Evolutionary conservation across 2,888 invertebrate genomes (phyloP).

Genomic region (Tanytarsus gracilentus): DNA sequence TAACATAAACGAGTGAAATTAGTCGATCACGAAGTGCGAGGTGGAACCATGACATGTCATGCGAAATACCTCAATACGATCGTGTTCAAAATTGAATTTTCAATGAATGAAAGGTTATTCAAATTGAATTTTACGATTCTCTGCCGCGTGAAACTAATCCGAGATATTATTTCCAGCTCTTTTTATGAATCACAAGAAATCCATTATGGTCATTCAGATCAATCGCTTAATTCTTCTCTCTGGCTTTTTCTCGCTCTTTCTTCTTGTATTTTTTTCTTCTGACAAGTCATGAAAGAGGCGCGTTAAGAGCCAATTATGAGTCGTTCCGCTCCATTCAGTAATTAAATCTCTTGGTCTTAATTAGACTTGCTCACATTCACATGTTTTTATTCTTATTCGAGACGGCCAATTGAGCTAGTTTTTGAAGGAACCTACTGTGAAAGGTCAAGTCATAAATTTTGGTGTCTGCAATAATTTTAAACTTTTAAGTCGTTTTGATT

Average conservation of each 20-base stretch:
- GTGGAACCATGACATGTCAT: not conserved
- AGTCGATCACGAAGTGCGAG: not conserved
- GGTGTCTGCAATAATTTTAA: no score
- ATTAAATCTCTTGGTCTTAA: slow-evolving; percentile 16
- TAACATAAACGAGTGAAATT: not conserved
- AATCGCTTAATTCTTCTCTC: no score
- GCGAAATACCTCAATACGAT: no score
- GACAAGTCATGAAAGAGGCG: not conserved
- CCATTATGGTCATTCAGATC: slow-evolving; percentile 13
- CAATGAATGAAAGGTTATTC: not conserved
- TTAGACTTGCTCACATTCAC: not conserved
- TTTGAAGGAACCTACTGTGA: no score
- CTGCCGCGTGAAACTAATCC: not conserved
- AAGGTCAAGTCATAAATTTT: no score
- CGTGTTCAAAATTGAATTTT: not conserved
- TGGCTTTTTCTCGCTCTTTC: not conserved
- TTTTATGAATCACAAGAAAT: slow-evolving; percentile 14
- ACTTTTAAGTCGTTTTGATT: no score
- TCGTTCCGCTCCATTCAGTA: slow-evolving; percentile 1
- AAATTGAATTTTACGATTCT: not conserved
- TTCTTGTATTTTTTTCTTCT: not conserved
- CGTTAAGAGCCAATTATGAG: slow-evolving; percentile 22
- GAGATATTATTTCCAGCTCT: not conserved
- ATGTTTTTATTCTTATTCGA: not conserved
- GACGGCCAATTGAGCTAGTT: no score